Evolutionary conservation across 1,140 invertebrate species (phyloP).

Genomic region (Holcopasites calliopsidis): DNA sequence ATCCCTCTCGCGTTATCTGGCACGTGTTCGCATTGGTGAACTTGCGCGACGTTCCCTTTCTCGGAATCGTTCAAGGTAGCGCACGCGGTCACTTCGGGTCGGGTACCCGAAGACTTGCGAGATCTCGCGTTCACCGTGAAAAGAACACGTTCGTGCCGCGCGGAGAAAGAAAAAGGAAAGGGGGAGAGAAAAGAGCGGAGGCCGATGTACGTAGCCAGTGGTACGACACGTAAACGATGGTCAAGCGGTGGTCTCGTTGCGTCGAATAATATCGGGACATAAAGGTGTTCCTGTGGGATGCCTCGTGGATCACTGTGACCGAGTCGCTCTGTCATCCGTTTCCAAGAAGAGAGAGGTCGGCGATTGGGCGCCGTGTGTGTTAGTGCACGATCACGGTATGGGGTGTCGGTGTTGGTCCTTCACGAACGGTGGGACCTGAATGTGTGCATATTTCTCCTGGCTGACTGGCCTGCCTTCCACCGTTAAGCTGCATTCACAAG

Average conservation of each 20-base stretch:
- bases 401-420: conserved; percentile 65
- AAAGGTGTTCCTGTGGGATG: conserved; percentile 30
- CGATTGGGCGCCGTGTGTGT: conserved; percentile 21
- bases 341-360: conserved; percentile 57
- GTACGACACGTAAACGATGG: background rate
- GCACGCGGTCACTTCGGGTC: conserved; percentile 1
- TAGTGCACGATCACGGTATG: conserved; percentile 53
- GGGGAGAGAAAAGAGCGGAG: background rate
- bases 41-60: conserved; percentile 22
- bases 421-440: conserved; percentile 65
- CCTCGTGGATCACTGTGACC: conserved; percentile 36
- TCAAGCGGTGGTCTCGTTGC: conserved; percentile 8
- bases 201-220: background rate
- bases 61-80: background rate
- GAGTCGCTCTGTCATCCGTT: conserved; percentile 66
- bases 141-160: background rate
- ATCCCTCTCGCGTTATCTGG: conserved; percentile 13
- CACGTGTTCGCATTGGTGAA: background rate
- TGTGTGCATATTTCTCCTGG: conserved; percentile 69
- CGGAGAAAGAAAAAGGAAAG: background rate
- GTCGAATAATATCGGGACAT: conserved; percentile 14
- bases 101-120: background rate
- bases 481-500: conserved; percentile 69
- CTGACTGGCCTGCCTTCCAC: conserved; percentile 54
- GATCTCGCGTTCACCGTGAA: background rate